Percentiles rank a stretch among this genome's conserved stretches.
phyloP scores from a whole-genome alignment of 2,888 invertebrate species.

The Cremastinae sp. region DNA sequence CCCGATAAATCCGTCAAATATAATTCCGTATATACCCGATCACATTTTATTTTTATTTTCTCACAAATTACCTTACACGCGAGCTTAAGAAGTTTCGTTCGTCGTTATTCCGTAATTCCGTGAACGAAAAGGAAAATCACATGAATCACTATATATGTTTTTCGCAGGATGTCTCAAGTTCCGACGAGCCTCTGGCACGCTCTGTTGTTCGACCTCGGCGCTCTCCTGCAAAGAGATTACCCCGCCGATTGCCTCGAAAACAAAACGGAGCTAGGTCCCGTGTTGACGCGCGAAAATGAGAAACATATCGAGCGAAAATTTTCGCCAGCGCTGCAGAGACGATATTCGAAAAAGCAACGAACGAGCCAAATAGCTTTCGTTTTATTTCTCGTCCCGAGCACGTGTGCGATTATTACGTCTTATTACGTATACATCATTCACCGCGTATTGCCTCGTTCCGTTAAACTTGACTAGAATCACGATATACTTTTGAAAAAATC shows the following conservation, averaged over 20 bases:
- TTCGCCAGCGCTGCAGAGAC: slow-evolving; percentile 11
- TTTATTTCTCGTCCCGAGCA: slow-evolving; percentile 2
- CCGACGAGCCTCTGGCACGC: not conserved
- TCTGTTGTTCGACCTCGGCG: slow-evolving; percentile 19
- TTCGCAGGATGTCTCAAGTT: not conserved
- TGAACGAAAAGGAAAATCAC: slow-evolving; percentile 20
- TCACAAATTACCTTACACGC: too few species aligned
- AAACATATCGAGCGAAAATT: not conserved
- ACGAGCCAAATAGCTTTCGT: not conserved
- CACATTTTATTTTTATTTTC: too few species aligned
- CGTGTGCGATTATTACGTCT: slow-evolving; percentile 8
- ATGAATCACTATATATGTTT: slow-evolving; percentile 14
- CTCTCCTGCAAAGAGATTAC: not conserved
- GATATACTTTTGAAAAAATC: not conserved
- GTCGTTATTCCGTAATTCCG: too few species aligned
- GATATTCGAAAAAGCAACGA: not conserved
- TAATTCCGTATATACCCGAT: too few species aligned
- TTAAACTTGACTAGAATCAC: slow-evolving; percentile 45
- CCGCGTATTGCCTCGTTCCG: slow-evolving; percentile 19
- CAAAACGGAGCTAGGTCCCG: not conserved
- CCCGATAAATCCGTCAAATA: too few species aligned
- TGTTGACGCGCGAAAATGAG: not conserved
- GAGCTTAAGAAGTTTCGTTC: too few species aligned
- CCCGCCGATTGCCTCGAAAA: not conserved
- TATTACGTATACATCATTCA: slow-evolving; percentile 34